Conservation (phyloP, 2,797 vertebrate genomes). For the Chiloscyllium punctatum region DNA sequence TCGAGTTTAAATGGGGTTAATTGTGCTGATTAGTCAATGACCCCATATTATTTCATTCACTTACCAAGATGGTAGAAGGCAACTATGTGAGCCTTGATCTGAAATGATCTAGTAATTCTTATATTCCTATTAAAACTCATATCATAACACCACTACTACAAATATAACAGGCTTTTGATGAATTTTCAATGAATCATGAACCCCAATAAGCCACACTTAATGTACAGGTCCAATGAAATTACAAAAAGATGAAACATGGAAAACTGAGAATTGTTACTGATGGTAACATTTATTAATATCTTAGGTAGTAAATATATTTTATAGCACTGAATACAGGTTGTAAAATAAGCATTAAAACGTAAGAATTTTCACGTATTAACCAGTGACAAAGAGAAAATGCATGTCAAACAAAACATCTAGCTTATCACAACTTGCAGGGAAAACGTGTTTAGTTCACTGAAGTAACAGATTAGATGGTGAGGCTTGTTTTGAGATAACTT, state of each 20-base stretch:
- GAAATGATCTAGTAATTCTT: neutral
- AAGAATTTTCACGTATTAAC: conserved; percentile 8
- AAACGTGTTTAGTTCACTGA: conserved; percentile 23
- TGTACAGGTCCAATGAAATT: neutral
- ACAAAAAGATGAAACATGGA: neutral
- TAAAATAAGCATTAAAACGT: neutral
- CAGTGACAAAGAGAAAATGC: conserved; percentile 39
- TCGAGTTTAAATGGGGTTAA: neutral
- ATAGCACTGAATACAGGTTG: neutral
- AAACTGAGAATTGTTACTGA: neutral
- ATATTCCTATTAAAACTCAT: neutral
- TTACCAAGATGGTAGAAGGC: neutral
- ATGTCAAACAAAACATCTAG: conserved; percentile 36
- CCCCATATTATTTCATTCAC: neutral
- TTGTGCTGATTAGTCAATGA: neutral
- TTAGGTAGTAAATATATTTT: neutral
- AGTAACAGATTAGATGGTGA: conserved; percentile 5
- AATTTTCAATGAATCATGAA: neutral
- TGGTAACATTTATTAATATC: neutral
- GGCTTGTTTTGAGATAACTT: conserved; percentile 23
- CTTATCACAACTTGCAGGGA: conserved; percentile 44
- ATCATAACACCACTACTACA: neutral
- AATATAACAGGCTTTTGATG: neutral
- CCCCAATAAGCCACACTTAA: neutral
- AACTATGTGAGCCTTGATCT: neutral